A percentile compares a stretch with the other conserved stretches of the same genome.
Conservation (phyloP, 2,797 vertebrate genomes). For the Clarias pachynema region DNA sequence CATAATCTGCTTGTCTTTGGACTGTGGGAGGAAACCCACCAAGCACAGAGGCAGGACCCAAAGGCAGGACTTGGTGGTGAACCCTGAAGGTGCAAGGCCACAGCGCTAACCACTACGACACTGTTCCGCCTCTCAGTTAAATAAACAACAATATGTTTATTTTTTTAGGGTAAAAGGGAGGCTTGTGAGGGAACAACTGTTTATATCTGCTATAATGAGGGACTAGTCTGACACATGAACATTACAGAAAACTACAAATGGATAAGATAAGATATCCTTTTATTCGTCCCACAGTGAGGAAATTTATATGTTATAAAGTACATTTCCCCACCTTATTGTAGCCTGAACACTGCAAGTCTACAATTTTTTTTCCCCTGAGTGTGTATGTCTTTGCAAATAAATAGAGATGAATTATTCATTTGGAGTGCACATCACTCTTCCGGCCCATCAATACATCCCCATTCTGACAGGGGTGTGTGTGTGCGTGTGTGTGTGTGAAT, state of each 20-base stretch:
- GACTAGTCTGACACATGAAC: not conserved
- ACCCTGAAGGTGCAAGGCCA: too few relatives aligned
- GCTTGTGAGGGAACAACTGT: not conserved
- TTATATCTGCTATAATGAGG: not conserved
- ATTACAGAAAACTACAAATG: not conserved
- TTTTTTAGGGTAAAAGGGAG: not conserved
- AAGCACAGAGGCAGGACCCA: too few relatives aligned
- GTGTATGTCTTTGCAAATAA: constrained; percentile 31
- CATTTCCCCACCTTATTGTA: not conserved
- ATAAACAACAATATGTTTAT: not conserved
- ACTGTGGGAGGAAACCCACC: too few relatives aligned
- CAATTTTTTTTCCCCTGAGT: not conserved
- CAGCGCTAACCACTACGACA: too few relatives aligned
- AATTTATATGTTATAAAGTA: too few relatives aligned
- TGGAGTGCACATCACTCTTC: constrained; percentile 71
- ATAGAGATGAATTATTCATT: constrained; percentile 76
- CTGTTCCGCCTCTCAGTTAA: not conserved
- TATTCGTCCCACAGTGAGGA: too few relatives aligned
- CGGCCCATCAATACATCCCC: constrained; percentile 71
- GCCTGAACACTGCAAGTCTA: not conserved
- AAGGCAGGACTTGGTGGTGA: too few relatives aligned
- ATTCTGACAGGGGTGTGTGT: constrained; percentile 59
- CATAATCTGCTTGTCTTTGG: too few relatives aligned
- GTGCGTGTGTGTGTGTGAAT: constrained; percentile 53
- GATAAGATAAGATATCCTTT: too few relatives aligned